Conservation (phyloP, 2,113 vertebrate genomes). For the sheep (Ovis aries) region DNA sequence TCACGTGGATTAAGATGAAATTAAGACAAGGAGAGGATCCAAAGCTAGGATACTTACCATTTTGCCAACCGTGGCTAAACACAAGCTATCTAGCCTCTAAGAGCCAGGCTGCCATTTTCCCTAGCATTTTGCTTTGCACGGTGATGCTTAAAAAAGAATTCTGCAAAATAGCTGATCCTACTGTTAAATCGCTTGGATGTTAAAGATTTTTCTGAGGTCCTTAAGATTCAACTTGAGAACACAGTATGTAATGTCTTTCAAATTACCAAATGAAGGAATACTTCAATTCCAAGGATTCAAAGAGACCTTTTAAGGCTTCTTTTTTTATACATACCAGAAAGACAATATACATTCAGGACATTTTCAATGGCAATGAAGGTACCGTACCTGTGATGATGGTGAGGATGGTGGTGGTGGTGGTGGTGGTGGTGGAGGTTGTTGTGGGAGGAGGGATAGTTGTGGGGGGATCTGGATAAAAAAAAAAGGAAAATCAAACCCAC, state of each 20-base stretch:
- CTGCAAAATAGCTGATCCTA: background rate
- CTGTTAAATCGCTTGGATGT: background rate
- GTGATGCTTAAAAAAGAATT: constrained; percentile 38
- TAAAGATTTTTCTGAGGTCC: background rate
- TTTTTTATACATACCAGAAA: constrained; percentile 69
- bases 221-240: constrained; percentile 38
- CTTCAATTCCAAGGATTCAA: background rate
- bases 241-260: background rate
- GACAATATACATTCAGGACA: constrained; percentile 82
- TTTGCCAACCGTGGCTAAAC: background rate
- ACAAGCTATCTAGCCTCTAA: background rate
- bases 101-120: background rate
- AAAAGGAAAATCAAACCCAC: constrained; percentile 85
- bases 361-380: constrained; percentile 83
- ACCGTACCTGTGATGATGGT: constrained; percentile 88
- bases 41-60: constrained; percentile 64
- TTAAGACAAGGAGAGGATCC: background rate
- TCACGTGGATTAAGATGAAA: constrained; percentile 7
- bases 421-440: constrained; percentile 84
- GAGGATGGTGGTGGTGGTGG: constrained; percentile 79
- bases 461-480: constrained; percentile 89
- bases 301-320: background rate
- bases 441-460: constrained; percentile 90
- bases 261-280: constrained; percentile 34
- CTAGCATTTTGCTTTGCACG: background rate